phyloP scores from a whole-genome alignment of 2,113 vertebrate species.

The Himantopus leucocephalus region DNA sequence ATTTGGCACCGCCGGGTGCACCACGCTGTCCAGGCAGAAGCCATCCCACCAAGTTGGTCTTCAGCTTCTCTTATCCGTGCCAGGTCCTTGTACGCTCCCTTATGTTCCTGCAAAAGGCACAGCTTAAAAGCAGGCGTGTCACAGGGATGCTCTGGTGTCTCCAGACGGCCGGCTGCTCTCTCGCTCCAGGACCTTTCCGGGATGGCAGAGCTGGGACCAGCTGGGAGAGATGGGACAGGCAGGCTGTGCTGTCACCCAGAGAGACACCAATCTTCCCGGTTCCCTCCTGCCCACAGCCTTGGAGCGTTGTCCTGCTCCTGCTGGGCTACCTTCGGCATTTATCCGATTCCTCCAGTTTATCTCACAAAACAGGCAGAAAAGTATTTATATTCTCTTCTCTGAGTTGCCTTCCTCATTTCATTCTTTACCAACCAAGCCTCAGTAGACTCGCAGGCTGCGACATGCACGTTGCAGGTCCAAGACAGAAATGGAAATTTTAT shows the following conservation, averaged over 20 bases:
- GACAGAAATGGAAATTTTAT: not conserved
- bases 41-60: not conserved
- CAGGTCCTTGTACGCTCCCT: not conserved
- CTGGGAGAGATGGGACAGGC: not conserved
- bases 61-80: not conserved
- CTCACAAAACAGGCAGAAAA: not conserved
- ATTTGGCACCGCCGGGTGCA: not conserved
- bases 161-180: rapidly evolving
- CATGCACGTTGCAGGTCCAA: rapidly evolving
- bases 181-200: not conserved
- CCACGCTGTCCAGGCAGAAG: not conserved
- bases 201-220: not conserved
- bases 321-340: not conserved
- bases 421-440: not conserved
- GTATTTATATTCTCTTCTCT: not conserved
- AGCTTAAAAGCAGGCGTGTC: not conserved
- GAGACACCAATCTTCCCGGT: rapidly evolving
- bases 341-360: not conserved
- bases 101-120: not conserved
- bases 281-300: not conserved
- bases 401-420: not conserved
- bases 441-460: not conserved
- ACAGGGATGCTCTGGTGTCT: rapidly evolving
- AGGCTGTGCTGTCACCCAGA: not conserved
- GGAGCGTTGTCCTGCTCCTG: not conserved